Evolutionary conservation across 2,888 invertebrate genomes (phyloP), one percentile per base, ranked within the genome.

Genomic region (Gibbula magus): DNA sequence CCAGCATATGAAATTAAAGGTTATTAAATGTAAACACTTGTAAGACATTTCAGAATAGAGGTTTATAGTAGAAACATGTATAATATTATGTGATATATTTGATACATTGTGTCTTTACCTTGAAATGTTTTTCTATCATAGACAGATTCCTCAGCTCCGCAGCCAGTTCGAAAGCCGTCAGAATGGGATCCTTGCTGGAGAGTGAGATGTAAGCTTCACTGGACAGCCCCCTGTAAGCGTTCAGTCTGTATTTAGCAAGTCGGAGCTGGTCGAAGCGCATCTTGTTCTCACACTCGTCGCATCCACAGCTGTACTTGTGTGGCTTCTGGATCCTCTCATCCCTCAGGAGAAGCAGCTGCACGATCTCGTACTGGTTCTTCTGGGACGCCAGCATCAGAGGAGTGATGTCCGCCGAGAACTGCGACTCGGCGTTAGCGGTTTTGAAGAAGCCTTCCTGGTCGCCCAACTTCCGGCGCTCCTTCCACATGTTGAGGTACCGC

Each of bases 191-290:
- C 67, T 91, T 90, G 79, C 90, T 90, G 53, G 91, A 91, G 66
- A 92, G 84, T 0, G 91, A 91, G 22, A 92, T 91, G 80, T 92
- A 92, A 7, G 92, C 90, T 80, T 92, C 92, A 80, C 92, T 92
- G 5, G 91, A 86, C 79, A 92, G 81, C 0, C 90, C 92, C 54
- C 89, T 79, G 86, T 91, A 92, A 5, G 92, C 90, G 83, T 92
- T 91, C 53, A 92, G 86, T 25, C 92, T 84, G 32, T 90, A 91
- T 79, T 91, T 91, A 13, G 92, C 92, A 66, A 91, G 89, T n/a
- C 91, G 87, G 13, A 92, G 86, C 79, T 90, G 91, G 82, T 92
- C 92, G 76, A 90, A 91, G 81, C 89, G 89, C 84, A 89, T 86
- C 79, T 88, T 88, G 77, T 88, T 89, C 4, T 84, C 81, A 81